Conservation (phyloP, 2,888 invertebrate species). For the Lypha dubia region DNA sequence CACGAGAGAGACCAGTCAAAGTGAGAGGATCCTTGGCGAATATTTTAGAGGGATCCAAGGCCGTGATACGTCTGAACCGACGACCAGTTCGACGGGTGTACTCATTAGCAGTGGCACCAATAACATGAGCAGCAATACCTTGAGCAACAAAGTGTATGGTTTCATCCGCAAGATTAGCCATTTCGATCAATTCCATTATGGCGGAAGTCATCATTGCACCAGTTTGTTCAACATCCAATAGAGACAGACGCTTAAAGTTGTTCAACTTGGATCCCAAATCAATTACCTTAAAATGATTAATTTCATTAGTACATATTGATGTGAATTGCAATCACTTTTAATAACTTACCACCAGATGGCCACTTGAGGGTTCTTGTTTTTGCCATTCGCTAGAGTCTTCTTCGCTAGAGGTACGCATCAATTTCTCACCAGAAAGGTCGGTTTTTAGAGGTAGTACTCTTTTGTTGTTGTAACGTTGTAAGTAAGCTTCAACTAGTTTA, state of each 20-base stretch:
- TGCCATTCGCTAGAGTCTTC: conserved; percentile 73
- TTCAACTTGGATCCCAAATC: conserved; percentile 77
- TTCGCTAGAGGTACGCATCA: conserved; percentile 74
- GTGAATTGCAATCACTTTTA: not conserved
- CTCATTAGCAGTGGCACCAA: conserved; percentile 80
- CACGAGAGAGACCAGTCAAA: conserved; percentile 79
- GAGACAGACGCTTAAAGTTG: conserved; percentile 76
- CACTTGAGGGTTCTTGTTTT: conserved; percentile 60
- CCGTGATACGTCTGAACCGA: conserved; percentile 81
- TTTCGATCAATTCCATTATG: conserved; percentile 77
- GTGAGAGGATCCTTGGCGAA: conserved; percentile 75
- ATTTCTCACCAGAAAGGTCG: conserved; percentile 21
- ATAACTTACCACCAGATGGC: conserved; percentile 40
- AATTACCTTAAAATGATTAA: conserved; percentile 72
- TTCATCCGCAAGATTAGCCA: conserved; percentile 76
- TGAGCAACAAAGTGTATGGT: conserved; percentile 81
- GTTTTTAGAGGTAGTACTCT: conserved; percentile 6
- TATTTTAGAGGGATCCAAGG: conserved; percentile 79
- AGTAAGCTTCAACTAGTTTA: conserved; percentile 79
- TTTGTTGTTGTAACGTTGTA: conserved; percentile 74
- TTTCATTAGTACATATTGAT: not conserved
- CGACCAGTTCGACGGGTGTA: conserved; percentile 79
- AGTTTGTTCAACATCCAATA: conserved; percentile 76
- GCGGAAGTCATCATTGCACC: conserved; percentile 78
- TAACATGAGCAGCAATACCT: conserved; percentile 80